A percentile compares a stretch with the other conserved stretches of the same genome.
Conservation (phyloP, 2,888 invertebrate genomes). For the Eupithecia subfuscata region DNA sequence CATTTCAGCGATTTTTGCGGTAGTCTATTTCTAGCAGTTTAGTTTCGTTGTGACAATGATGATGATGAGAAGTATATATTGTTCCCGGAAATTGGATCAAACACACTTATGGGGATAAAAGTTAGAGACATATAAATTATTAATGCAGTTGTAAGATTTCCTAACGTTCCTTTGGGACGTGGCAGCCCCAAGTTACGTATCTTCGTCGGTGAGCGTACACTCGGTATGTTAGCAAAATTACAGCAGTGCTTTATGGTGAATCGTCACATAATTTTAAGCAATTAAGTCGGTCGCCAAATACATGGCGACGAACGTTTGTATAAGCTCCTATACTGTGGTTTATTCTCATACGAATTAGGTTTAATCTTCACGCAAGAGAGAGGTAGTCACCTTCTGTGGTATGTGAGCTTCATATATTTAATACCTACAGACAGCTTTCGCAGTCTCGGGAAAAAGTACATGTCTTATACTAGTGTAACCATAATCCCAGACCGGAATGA, state of each 20-base stretch:
- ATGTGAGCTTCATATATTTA: background rate
- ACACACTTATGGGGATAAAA: too few relatives aligned
- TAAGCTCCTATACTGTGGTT: conserved; percentile 5
- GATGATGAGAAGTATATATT: background rate
- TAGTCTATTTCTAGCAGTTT: background rate
- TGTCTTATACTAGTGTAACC: too few relatives aligned
- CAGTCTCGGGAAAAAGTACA: too few relatives aligned
- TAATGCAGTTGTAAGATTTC: conserved; percentile 2
- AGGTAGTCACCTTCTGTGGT: background rate
- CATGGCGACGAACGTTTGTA: background rate
- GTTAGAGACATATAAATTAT: background rate
- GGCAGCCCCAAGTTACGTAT: background rate
- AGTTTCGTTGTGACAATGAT: background rate
- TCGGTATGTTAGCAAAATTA: conserved; percentile 34
- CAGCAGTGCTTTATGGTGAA: conserved; percentile 33
- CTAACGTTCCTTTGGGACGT: background rate
- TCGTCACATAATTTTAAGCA: conserved; percentile 38
- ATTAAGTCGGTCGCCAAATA: conserved; percentile 25
- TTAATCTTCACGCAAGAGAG: background rate
- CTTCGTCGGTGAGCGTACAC: conserved; percentile 6
- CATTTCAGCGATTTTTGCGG: background rate
- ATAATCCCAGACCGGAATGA: too few relatives aligned
- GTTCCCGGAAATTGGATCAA: background rate
- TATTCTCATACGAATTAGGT: background rate
- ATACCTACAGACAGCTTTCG: background rate